Evolutionary conservation across 2,888 invertebrate species (phyloP), one percentile per base, ranked within the genome.

Genomic region (Nomada fabriciana): DNA sequence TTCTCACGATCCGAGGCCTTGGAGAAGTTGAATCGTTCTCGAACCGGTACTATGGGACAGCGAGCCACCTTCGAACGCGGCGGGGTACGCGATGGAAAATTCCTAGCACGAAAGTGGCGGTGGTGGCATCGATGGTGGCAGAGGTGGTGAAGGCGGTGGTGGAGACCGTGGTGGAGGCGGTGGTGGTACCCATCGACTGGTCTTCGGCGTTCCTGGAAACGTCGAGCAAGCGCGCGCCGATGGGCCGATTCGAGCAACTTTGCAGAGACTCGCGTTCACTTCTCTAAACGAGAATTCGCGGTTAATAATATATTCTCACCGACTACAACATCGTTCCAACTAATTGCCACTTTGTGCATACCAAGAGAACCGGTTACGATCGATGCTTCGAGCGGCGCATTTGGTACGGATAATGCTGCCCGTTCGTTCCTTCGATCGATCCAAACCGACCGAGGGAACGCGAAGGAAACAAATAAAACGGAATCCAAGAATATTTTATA

Each of bases 301-400:
- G 13, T 23, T 70, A 59, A 75, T 47, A 67, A 47, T 75, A 79
- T 55, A 79, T 55, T 64, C 83, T 74, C 67, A 57, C 52, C 70
- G 65, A 42, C 83, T 73, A 67, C 73, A 42, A 13, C 47, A 47
- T 67, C 43, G 59, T 59, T 59, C 42, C 72, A 55, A 73, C 65
- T 70, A 76, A 73, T 80, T 64, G 73, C 73, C 47, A 70, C 80
- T 70, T 65, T 61, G 29, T 71, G 61, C 57, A 43, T 50, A 23
- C 60, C 59, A 20, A 42, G 42, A 36, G 50, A 80, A 61, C 71
- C 52, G 70, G 43, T 78, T 69, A 43, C 64, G 69, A 73, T 74
- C 76, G 55, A 65, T 70, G 69, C 75, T 63, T 71, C 68, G 72
- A 50, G 36, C 53, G 53, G 36, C 60, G 63, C 23, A 47, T 73